Evolutionary conservation across 2,888 invertebrate genomes (phyloP).

Genomic region (Nycteola revayana): DNA sequence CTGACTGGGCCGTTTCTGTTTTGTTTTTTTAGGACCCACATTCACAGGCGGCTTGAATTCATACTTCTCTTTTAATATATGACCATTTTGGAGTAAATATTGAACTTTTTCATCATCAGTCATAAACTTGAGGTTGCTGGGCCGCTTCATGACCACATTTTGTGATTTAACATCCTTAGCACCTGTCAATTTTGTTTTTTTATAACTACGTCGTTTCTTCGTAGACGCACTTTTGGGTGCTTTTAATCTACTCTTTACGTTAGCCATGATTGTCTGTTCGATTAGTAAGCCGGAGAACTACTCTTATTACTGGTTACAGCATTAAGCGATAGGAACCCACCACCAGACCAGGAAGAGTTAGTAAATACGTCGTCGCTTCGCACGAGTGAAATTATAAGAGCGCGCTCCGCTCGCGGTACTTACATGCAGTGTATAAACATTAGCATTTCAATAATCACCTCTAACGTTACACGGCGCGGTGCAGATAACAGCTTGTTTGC

Average conservation of each 20-base stretch:
- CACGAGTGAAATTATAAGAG: constrained; percentile 41
- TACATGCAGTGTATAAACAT: constrained; percentile 67
- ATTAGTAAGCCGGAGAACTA: constrained; percentile 58
- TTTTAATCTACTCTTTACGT: constrained; percentile 62
- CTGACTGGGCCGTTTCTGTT: constrained; percentile 11
- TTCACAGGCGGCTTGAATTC: constrained; percentile 16
- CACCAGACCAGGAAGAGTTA: constrained; percentile 56
- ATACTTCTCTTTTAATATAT: constrained; percentile 34
- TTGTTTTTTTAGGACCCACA: constrained; percentile 9
- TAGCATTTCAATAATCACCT: constrained; percentile 74
- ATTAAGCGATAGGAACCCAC: constrained; percentile 60
- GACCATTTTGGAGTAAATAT: constrained; percentile 47
- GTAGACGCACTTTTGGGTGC: constrained; percentile 49
- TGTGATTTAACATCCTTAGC: constrained; percentile 32
- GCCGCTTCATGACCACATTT: constrained; percentile 37
- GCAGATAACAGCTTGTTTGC: constrained; percentile 73
- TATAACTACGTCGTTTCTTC: constrained; percentile 45
- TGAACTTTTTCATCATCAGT: constrained; percentile 42
- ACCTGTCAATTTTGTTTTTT: constrained; percentile 52
- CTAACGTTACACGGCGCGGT: constrained; percentile 61
- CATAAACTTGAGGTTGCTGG: constrained; percentile 32
- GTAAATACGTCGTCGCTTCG: constrained; percentile 44
- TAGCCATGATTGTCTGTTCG: constrained; percentile 66
- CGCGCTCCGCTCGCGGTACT: constrained; percentile 50
- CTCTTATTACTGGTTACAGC: constrained; percentile 33